These are phyloP conservation scores for Neogale vison DNA, from an alignment of 2,113 vertebrate species.

Conservation along the genomic window DNA sequence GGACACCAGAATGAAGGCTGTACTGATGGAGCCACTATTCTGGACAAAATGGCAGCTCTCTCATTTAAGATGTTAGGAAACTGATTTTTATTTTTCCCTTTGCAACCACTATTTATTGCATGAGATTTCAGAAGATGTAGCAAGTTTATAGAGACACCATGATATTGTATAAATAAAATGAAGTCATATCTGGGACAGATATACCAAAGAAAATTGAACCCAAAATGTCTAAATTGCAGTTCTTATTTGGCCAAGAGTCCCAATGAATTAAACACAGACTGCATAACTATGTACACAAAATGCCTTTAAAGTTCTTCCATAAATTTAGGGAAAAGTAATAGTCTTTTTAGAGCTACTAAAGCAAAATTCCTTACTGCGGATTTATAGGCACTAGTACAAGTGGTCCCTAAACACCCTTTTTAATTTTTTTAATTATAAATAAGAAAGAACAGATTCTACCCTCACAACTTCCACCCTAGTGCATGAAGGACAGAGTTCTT, in stretches of 20 bases:
- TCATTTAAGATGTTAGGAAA: background rate
- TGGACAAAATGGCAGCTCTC: background rate
- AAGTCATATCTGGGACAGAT: constrained; percentile 64
- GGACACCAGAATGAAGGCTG: background rate
- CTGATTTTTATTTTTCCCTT: background rate
- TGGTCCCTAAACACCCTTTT: constrained; percentile 62
- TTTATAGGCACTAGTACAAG: constrained; percentile 68
- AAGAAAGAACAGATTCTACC: constrained; percentile 73
- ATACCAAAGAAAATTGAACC: constrained; percentile 48
- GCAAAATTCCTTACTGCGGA: constrained; percentile 49
- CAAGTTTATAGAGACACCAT: constrained; percentile 52
- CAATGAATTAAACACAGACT: constrained; percentile 57
- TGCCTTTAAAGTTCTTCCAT: constrained; percentile 72
- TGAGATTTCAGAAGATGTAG: constrained; percentile 13
- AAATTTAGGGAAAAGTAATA: constrained; percentile 63
- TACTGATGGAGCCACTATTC: background rate
- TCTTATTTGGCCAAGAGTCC: constrained; percentile 8
- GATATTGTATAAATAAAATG: constrained; percentile 47
- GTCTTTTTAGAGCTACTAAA: constrained; percentile 52
- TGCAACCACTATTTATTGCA: background rate
- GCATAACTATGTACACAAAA: constrained; percentile 60
- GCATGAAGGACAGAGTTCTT: constrained; percentile 20
- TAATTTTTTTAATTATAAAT: constrained; percentile 67
- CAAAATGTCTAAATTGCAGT: constrained; percentile 3
- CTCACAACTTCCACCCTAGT: background rate